A percentile compares a stretch with the other conserved stretches of the same genome.
Evolutionary conservation across 2,797 vertebrate genomes (phyloP).

Genomic region (Dipus sagitta): DNA sequence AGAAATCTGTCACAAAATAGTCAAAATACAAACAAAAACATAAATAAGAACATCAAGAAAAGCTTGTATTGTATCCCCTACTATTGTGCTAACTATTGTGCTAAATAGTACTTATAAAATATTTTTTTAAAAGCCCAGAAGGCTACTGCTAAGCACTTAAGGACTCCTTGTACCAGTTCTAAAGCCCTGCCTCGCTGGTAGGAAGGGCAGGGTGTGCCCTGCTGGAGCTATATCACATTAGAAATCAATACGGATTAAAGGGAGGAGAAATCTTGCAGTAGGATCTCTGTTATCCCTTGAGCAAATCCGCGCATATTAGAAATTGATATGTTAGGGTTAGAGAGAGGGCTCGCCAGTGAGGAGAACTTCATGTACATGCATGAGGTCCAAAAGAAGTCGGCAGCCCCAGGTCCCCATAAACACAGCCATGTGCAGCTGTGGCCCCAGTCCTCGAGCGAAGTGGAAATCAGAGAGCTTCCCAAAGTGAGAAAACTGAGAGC

Average conservation of each 20-base stretch:
- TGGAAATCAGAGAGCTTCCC: too few species aligned
- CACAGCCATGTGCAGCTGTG: too few species aligned
- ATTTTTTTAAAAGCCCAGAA: too few species aligned
- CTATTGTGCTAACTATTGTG: background rate
- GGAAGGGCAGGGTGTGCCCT: background rate
- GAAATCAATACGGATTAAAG: background rate
- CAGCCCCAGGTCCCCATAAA: too few species aligned
- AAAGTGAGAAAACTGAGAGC: too few species aligned
- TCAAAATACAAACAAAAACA: background rate
- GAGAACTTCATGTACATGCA: background rate
- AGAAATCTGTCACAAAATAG: background rate
- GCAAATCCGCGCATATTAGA: background rate
- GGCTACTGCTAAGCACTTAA: too few species aligned
- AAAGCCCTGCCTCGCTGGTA: background rate
- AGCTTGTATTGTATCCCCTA: background rate
- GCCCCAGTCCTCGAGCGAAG: too few species aligned
- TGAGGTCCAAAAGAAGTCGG: background rate
- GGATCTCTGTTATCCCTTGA: background rate
- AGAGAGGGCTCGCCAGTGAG: too few species aligned
- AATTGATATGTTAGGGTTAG: background rate
- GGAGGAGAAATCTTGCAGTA: background rate
- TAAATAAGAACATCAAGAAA: background rate
- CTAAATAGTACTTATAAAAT: background rate
- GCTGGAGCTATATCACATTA: background rate
- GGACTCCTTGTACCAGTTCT: too few species aligned